Base-by-base conservation (phyloP, 2,113 vertebrate species). In the Lycocorax pyrrhopterus region DNA sequence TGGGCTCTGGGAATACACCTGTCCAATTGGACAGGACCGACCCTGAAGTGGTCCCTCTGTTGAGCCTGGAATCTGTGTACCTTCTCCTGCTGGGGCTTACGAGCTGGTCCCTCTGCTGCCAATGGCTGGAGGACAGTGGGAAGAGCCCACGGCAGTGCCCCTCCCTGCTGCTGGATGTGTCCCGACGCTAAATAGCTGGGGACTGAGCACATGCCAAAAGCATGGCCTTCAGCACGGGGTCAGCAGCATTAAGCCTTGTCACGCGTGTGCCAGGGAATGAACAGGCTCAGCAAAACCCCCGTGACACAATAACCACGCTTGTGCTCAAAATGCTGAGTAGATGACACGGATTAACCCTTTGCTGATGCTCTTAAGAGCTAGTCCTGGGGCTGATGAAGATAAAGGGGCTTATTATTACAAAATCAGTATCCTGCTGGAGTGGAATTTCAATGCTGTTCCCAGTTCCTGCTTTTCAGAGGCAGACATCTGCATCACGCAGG, bases 321-420 rank as follows among this genome's bases (percentile, higher is more conserved):
- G 64, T 72, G 68, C 47, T 96, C 69, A 84, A 94, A 96, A 93
- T 81, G 88, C 96, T n/a, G 53, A 59, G 64, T 94, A 84, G 83
- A 78, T 96, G 75, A 81, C 63, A 43, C 26, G 86, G 96, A 84
- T 94, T 94, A 96, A 94, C 84, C 59, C 68, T 77, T 62, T 78
- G 67, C 78, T 95, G 97, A 97, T 93, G 92, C 69, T 87, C 90
- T 97, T 93, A 89, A 93, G 60, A 92, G 58, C 90, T 95, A 43
- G 82, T 93, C 83, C 49, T 66, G 76, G 11, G 33, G 41, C 53
- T 3, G 18, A 67, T n/a, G 26, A 56, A 89, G 52, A 78, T 90
- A 84, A 95, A 95, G 82, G 49, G 25, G 53, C 75, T 96, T 90
- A 87, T 93, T 95, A 84, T 73, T 91, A 26, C 79, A 51, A 89